Percentiles rank a stretch among this genome's conserved stretches.
These are phyloP conservation scores for Gallinago paraguaiae DNA, from an alignment of 2,113 vertebrate species.

Conservation along the genomic window DNA sequence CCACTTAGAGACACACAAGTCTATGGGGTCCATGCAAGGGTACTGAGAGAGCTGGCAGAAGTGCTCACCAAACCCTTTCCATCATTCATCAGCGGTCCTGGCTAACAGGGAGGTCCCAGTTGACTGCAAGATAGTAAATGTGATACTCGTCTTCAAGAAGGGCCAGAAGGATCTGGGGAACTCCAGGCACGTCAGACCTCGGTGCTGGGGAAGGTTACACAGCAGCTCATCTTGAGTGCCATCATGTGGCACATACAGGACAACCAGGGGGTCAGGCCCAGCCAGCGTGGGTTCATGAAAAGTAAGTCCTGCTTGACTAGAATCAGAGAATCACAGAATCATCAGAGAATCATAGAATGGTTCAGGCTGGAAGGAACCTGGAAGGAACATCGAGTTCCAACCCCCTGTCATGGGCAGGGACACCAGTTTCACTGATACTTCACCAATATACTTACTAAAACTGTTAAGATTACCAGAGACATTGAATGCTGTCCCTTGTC, in stretches of 20 bases:
- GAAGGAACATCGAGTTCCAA: no score
- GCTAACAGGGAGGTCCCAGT: not conserved
- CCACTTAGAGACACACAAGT: not conserved
- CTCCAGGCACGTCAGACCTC: not conserved
- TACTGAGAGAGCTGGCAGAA: not conserved
- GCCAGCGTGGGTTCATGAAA: not conserved
- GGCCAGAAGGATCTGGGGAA: not conserved
- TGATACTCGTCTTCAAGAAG: not conserved
- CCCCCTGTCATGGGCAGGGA: no score
- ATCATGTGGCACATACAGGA: accelerated
- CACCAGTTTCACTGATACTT: not conserved
- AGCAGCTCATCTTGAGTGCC: not conserved
- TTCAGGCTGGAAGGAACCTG: no score
- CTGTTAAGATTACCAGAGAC: not conserved
- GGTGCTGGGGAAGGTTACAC: accelerated
- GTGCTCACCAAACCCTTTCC: not conserved
- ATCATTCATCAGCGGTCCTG: not conserved
- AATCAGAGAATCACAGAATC: no score
- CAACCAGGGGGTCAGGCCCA: not conserved
- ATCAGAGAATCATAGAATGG: no score
- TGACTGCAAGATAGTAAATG: not conserved
- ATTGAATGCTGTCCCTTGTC: not conserved
- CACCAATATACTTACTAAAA: not conserved
- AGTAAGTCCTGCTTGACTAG: not conserved
- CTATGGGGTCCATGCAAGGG: not conserved